These are phyloP conservation scores for Sepiola atlantica DNA, from an alignment of 2,888 invertebrate species.

Conservation along the genomic window DNA sequence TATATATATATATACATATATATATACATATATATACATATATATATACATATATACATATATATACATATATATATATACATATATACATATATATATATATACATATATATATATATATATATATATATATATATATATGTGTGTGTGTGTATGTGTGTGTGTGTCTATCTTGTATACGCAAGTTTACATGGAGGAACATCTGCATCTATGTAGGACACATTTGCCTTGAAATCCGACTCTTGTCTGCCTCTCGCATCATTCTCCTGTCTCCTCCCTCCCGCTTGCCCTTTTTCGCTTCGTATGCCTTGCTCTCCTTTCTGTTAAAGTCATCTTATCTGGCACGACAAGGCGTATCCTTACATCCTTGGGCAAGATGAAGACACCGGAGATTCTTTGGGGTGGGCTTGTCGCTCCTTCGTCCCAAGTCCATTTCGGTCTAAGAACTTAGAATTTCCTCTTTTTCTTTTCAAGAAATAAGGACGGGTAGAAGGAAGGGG, in stretches of 20 bases:
- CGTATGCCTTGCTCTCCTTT: neutral
- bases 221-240: neutral
- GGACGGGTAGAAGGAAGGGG: neutral
- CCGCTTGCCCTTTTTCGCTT: neutral
- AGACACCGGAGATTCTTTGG: conserved; percentile 1
- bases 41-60: too few relatives aligned
- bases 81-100: neutral
- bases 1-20: too few relatives aligned
- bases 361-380: neutral
- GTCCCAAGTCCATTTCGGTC: neutral
- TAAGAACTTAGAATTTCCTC: neutral
- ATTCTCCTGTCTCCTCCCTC: neutral
- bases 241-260: conserved; percentile 32
- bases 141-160: neutral
- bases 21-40: too few relatives aligned
- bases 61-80: neutral
- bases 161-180: conserved; percentile 1
- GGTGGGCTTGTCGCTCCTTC: neutral
- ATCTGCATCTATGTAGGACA: conserved; percentile 32
- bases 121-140: neutral
- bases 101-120: neutral
- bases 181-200: neutral
- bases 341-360: conserved; percentile 32
- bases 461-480: neutral
- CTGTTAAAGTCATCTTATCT: neutral